Percentiles rank a stretch among this genome's conserved stretches.
These are phyloP conservation scores for Mesitornis unicolor DNA, from an alignment of 2,113 vertebrate species.

Conservation along the genomic window DNA sequence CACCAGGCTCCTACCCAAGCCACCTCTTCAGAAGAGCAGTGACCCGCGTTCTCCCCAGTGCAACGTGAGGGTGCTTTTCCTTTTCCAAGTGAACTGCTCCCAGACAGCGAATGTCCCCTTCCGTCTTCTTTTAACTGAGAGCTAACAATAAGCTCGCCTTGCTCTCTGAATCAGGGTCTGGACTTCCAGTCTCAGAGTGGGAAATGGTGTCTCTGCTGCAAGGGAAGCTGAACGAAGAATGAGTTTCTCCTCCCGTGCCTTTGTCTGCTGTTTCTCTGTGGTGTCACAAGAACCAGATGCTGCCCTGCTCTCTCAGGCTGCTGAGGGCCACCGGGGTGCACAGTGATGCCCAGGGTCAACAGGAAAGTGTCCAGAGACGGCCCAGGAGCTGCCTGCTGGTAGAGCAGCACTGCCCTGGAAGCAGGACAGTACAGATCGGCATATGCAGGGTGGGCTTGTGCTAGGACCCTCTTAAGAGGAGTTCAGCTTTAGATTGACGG, in stretches of 20 bases:
- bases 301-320: neutral
- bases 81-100: neutral
- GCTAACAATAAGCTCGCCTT: neutral
- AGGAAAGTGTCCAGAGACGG: neutral
- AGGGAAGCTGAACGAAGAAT: neutral
- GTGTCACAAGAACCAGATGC: neutral
- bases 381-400: neutral
- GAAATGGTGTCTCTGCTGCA: neutral
- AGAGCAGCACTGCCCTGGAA: neutral
- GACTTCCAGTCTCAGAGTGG: neutral
- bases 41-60: neutral
- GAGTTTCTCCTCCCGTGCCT: neutral
- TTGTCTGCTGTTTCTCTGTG: neutral
- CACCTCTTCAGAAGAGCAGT: neutral
- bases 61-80: neutral
- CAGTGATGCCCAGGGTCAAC: accelerated
- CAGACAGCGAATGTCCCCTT: neutral
- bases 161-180: neutral
- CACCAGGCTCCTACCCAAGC: neutral
- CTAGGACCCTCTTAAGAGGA: neutral
- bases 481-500: neutral
- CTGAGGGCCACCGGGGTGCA: neutral
- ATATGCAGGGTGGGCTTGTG: neutral
- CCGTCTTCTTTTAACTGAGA: neutral
- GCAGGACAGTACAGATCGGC: accelerated